Evolutionary conservation across 2,797 vertebrate genomes (phyloP).

Genomic region (Chelidonichthys spinosus): DNA sequence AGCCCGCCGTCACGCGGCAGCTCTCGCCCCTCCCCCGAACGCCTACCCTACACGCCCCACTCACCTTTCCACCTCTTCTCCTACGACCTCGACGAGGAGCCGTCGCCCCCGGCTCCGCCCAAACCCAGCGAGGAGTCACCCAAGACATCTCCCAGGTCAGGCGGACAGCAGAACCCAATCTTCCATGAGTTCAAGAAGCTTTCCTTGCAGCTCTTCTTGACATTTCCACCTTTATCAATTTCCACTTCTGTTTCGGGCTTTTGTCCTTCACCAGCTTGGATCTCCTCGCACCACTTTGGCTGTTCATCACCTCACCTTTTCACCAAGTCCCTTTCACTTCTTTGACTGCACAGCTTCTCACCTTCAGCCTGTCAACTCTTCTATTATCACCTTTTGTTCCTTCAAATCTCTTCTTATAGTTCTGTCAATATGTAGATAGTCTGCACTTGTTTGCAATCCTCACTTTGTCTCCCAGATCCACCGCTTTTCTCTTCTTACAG

Average conservation of each 20-base stretch:
- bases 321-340: constrained; percentile 35
- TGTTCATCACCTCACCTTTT: constrained; percentile 36
- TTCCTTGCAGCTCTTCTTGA: constrained; percentile 6
- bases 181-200: constrained; percentile 36
- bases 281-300: constrained; percentile 37
- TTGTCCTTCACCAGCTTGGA: constrained; percentile 40
- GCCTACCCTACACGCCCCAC: constrained; percentile 92
- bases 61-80: constrained; percentile 96
- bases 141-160: constrained; percentile 69
- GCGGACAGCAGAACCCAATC: constrained; percentile 18
- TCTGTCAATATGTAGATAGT: neutral
- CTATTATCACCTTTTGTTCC: constrained; percentile 34
- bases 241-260: constrained; percentile 48
- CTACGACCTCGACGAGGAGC: constrained; percentile 90
- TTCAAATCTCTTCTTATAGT: constrained; percentile 29
- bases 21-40: constrained; percentile 80
- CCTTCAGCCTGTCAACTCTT: constrained; percentile 29
- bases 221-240: constrained; percentile 22
- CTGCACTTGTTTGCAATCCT: constrained; percentile 13
- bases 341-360: constrained; percentile 38
- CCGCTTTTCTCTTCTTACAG: constrained; percentile 8
- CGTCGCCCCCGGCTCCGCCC: constrained; percentile 58
- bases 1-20: constrained; percentile 82
- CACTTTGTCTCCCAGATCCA: constrained; percentile 27
- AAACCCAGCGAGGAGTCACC: constrained; percentile 59